phyloP scores from a whole-genome alignment of 1,140 invertebrate genomes.

The Epicauta chinensis region DNA sequence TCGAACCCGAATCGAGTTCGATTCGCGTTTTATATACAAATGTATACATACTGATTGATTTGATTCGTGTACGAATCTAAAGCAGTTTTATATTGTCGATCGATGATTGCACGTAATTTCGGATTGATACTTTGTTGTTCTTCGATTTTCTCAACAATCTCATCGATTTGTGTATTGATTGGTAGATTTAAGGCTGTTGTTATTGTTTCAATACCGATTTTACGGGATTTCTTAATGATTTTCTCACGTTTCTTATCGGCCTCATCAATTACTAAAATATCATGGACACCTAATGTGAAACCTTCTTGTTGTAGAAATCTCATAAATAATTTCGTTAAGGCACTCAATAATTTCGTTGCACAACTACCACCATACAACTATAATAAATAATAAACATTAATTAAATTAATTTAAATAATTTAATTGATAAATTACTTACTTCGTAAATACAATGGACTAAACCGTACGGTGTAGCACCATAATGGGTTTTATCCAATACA shows the following conservation, averaged over 20 bases:
- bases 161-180: slow-evolving; percentile 47
- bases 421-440: slow-evolving; percentile 38
- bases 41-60: slow-evolving; percentile 88
- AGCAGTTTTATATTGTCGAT: slow-evolving; percentile 78
- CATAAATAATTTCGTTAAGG: slow-evolving; percentile 89
- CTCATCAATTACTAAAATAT: slow-evolving; percentile 76
- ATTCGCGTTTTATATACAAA: too few species aligned
- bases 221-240: slow-evolving; percentile 60
- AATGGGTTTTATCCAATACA: slow-evolving; percentile 96
- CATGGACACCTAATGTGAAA: slow-evolving; percentile 91
- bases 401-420: not conserved
- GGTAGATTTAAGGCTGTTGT: slow-evolving; percentile 65
- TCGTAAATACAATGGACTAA: slow-evolving; percentile 91
- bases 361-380: slow-evolving; percentile 79
- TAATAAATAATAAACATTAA: slow-evolving; percentile 43
- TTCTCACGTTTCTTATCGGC: slow-evolving; percentile 67
- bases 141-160: slow-evolving; percentile 62
- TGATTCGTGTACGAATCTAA: slow-evolving; percentile 83
- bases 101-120: slow-evolving; percentile 71
- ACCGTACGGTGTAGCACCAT: slow-evolving; percentile 90
- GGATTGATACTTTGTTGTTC: slow-evolving; percentile 65
- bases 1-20: too few species aligned
- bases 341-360: slow-evolving; percentile 75
- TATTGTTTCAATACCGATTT: slow-evolving; percentile 54
- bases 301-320: slow-evolving; percentile 82